Conservation (phyloP, 2,797 vertebrate species). For the Lacerta viridis region DNA sequence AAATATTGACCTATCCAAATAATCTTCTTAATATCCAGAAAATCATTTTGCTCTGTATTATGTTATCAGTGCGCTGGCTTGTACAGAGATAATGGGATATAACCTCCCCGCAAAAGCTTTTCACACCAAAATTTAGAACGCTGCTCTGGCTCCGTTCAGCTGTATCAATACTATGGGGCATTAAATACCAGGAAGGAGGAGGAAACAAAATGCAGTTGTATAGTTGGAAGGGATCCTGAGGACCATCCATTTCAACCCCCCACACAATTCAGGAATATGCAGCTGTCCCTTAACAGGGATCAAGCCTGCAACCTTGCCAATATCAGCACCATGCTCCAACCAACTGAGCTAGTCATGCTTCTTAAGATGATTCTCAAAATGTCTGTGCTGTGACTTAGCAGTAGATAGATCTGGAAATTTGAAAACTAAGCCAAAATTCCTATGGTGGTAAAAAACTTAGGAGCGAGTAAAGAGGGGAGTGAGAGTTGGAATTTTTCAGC, state of each 20-base stretch:
- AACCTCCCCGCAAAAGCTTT: not conserved
- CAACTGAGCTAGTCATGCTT: not conserved
- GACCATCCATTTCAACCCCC: too few relatives aligned
- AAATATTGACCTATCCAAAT: constrained; percentile 40
- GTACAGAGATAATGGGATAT: constrained; percentile 26
- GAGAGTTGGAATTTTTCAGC: not conserved
- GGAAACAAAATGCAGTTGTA: not conserved
- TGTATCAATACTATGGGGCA: not conserved
- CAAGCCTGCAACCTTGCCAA: too few relatives aligned
- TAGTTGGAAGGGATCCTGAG: too few relatives aligned
- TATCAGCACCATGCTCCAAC: too few relatives aligned
- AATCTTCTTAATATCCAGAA: constrained; percentile 42
- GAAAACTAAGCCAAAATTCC: not conserved
- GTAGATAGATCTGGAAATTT: not conserved
- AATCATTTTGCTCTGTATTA: constrained; percentile 32
- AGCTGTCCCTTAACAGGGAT: too few relatives aligned
- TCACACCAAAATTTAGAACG: not conserved
- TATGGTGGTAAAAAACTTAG: not conserved
- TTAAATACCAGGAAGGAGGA: not conserved
- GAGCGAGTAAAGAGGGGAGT: not conserved
- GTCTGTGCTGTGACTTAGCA: not conserved
- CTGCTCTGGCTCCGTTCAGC: not conserved
- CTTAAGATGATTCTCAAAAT: not conserved
- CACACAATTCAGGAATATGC: too few relatives aligned
- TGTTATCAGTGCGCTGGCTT: constrained; percentile 15